Percentiles rank a stretch among this genome's conserved stretches.
Conservation (phyloP, 2,888 invertebrate species). For the Petrolisthes cinctipes region DNA sequence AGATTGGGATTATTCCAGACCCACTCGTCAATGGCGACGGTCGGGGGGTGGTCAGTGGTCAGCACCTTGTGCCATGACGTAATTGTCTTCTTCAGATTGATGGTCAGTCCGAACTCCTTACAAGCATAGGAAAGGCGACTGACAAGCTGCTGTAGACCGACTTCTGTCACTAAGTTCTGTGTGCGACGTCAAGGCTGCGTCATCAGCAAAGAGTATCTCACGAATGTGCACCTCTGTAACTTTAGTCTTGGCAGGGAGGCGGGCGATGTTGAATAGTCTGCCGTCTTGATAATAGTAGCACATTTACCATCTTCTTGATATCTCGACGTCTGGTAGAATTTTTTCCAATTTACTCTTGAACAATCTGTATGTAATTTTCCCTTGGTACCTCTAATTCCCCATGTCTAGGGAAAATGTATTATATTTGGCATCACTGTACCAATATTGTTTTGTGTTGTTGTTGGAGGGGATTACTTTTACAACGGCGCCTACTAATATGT, state of each 20-base stretch:
- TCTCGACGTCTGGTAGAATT: no score
- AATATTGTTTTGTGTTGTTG: no score
- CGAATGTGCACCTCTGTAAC: background rate
- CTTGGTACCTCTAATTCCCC: no score
- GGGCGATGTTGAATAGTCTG: background rate
- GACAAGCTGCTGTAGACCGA: conserved; percentile 16
- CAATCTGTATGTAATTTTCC: no score
- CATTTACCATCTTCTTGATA: no score
- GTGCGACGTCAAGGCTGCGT: conserved; percentile 5
- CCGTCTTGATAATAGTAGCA: background rate
- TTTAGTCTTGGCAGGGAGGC: background rate
- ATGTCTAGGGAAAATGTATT: no score
- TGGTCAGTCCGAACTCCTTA: conserved; percentile 23
- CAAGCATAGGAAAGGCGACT: conserved; percentile 10
- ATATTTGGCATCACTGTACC: no score
- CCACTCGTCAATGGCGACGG: conserved; percentile 2
- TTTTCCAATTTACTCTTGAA: no score
- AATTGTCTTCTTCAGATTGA: conserved; percentile 41
- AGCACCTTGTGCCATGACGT: conserved; percentile 16
- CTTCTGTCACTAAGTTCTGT: background rate
- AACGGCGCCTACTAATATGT: no score
- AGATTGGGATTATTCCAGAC: conserved; percentile 10
- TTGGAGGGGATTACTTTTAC: no score
- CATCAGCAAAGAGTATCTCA: conserved; percentile 22
- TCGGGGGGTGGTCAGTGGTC: background rate